Evolutionary conservation across 2,888 invertebrate species (phyloP).

Genomic region (Nomada hirtipes): DNA sequence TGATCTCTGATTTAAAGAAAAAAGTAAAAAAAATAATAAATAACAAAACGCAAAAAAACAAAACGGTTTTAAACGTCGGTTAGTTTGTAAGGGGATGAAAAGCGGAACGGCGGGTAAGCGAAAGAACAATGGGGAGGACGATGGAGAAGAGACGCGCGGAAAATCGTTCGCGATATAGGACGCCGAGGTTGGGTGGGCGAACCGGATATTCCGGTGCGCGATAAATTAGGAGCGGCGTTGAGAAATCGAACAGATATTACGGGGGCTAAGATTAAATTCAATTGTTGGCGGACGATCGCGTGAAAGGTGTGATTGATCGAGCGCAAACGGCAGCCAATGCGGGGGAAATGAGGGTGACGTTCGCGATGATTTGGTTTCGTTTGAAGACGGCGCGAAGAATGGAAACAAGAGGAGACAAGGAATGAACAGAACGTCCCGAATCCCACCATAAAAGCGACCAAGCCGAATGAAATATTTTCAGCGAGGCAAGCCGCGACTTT

Average conservation of each 20-base stretch:
- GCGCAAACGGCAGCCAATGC: conserved; percentile 40
- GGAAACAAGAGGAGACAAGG: neutral
- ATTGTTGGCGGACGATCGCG: neutral
- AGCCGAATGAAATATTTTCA: conserved; percentile 76
- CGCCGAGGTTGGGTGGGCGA: conserved; percentile 13
- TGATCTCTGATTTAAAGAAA: conserved; percentile 74
- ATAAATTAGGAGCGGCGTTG: no score
- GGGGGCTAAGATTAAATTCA: conserved; percentile 1
- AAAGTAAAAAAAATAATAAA: conserved; percentile 62
- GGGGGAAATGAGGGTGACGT: neutral
- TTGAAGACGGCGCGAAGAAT: neutral
- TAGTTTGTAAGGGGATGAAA: conserved; percentile 61
- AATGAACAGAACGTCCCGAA: conserved; percentile 46
- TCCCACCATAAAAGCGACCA: conserved; percentile 67
- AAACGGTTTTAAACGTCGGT: conserved; percentile 60
- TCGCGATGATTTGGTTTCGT: neutral
- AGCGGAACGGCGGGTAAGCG: conserved; percentile 7
- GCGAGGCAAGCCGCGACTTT: conserved; percentile 72
- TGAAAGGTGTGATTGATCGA: neutral
- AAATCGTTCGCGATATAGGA: conserved; percentile 9
- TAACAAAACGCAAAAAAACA: conserved; percentile 51
- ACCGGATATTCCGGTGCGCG: neutral
- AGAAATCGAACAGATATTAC: no score
- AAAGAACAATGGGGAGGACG: neutral
- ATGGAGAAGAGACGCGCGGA: neutral